A percentile compares a stretch with the other conserved stretches of the same genome.
These are phyloP conservation scores for Discoglossus pictus DNA, from an alignment of 2,797 vertebrate species.

Conservation along the genomic window DNA sequence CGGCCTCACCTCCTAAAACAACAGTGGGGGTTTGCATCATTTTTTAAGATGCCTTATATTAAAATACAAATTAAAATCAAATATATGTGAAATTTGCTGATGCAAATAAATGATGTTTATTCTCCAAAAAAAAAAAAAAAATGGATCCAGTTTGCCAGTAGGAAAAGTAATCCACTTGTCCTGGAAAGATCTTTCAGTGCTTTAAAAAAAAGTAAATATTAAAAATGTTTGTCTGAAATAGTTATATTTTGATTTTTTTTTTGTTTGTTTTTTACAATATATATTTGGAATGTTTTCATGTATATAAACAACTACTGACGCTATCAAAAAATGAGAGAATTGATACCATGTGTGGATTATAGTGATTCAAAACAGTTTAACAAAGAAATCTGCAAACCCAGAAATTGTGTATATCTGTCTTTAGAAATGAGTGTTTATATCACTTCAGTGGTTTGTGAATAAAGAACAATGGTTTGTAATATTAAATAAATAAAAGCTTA, in stretches of 20 bases:
- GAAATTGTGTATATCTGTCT: slow-evolving; percentile 82
- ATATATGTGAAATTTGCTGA: slow-evolving; percentile 33
- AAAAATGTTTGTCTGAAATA: slow-evolving; percentile 78
- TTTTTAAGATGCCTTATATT: slow-evolving; percentile 45
- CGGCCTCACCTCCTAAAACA: slow-evolving; percentile 43
- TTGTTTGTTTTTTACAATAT: slow-evolving; percentile 65
- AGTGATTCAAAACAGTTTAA: slow-evolving; percentile 77
- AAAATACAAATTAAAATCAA: slow-evolving; percentile 31
- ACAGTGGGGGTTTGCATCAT: slow-evolving; percentile 44
- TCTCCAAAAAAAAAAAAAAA: slow-evolving; percentile 14
- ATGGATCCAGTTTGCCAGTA: slow-evolving; percentile 5
- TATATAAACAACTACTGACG: slow-evolving; percentile 81
- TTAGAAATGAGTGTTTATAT: slow-evolving; percentile 86
- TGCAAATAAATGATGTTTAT: slow-evolving; percentile 37
- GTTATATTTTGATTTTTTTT: slow-evolving; percentile 63
- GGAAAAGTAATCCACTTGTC: slow-evolving; percentile 12
- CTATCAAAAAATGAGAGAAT: slow-evolving; percentile 75
- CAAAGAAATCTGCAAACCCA: slow-evolving; percentile 72
- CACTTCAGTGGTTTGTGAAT: slow-evolving; percentile 83
- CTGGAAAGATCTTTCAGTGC: slow-evolving; percentile 60
- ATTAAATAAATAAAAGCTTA: slow-evolving; percentile 82
- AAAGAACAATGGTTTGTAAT: slow-evolving; percentile 84
- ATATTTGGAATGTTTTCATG: slow-evolving; percentile 82
- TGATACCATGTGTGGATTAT: slow-evolving; percentile 77
- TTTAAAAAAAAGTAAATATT: slow-evolving; percentile 71